Conservation (phyloP, 1,140 invertebrate species). For the Lepidurus apus region DNA sequence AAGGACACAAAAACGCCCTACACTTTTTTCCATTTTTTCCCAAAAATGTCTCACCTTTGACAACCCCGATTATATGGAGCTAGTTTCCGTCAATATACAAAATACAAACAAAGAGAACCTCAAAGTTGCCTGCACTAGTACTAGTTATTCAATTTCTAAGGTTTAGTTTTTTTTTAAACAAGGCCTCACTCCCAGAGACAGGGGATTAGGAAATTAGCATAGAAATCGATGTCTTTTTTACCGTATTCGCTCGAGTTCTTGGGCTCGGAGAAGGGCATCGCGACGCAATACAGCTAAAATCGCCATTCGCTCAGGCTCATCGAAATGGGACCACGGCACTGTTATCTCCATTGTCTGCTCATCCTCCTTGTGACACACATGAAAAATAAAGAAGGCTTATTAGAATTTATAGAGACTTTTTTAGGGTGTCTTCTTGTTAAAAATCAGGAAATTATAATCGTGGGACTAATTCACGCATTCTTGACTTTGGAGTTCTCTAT, state of each 20-base stretch:
- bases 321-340: conserved; percentile 27
- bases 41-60: too few species aligned
- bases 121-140: neutral
- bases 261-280: conserved; percentile 27
- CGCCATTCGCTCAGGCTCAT: conserved; percentile 28
- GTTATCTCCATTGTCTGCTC: neutral
- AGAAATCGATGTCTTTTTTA: conserved; percentile 24
- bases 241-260: conserved; percentile 32
- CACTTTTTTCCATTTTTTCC: too few species aligned
- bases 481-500: conserved; percentile 23
- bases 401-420: neutral
- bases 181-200: neutral
- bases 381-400: neutral
- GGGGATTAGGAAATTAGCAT: neutral
- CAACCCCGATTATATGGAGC: too few species aligned
- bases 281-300: conserved; percentile 32
- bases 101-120: too few species aligned
- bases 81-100: too few species aligned
- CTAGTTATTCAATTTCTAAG: neutral
- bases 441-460: neutral
- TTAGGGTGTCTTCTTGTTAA: neutral
- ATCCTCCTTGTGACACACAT: neutral
- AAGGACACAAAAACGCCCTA: neutral
- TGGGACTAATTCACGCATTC: conserved; percentile 19
- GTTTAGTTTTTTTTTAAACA: neutral